These are phyloP conservation scores for Marisa cornuarietis DNA, from an alignment of 1,140 invertebrate species.

Conservation along the genomic window DNA sequence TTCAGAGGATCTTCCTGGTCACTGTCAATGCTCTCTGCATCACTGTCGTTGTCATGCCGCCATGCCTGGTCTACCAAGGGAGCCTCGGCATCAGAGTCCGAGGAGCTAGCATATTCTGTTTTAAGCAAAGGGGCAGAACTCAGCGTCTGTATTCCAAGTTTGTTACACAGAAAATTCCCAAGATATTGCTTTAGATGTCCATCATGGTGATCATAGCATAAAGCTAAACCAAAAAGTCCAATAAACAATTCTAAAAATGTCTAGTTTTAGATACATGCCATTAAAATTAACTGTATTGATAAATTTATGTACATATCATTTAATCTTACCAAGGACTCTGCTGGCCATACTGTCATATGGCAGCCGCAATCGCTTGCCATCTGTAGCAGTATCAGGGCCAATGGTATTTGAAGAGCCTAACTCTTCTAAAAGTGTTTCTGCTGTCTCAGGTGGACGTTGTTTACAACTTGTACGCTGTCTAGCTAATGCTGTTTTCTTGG, in stretches of 20 bases:
- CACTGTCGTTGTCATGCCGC: conserved; percentile 74
- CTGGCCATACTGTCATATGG: conserved; percentile 45
- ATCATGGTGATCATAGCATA: background rate
- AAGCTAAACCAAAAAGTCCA: background rate
- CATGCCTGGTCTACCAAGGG: conserved; percentile 75
- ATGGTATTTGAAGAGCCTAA: conserved; percentile 58
- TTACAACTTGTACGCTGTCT: conserved; percentile 71
- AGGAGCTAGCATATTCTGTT: conserved; percentile 75
- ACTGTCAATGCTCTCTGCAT: conserved; percentile 80
- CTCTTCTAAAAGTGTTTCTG: conserved; percentile 70
- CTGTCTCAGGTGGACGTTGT: conserved; percentile 70
- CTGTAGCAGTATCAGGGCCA: conserved; percentile 9
- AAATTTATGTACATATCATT: background rate
- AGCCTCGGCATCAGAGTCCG: conserved; percentile 74
- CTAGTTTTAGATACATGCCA: background rate
- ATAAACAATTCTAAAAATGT: background rate
- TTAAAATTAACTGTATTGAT: background rate
- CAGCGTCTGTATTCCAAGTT: no score
- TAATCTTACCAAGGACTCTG: conserved; percentile 49
- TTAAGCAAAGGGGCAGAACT: background rate
- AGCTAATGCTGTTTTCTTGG: conserved; percentile 71
- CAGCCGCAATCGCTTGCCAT: conserved; percentile 9
- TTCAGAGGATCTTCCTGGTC: conserved; percentile 81
- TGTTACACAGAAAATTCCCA: background rate
- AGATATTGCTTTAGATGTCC: background rate